Evolutionary conservation across 2,113 vertebrate genomes (phyloP).

Genomic region (Chelonoidis abingdonii): DNA sequence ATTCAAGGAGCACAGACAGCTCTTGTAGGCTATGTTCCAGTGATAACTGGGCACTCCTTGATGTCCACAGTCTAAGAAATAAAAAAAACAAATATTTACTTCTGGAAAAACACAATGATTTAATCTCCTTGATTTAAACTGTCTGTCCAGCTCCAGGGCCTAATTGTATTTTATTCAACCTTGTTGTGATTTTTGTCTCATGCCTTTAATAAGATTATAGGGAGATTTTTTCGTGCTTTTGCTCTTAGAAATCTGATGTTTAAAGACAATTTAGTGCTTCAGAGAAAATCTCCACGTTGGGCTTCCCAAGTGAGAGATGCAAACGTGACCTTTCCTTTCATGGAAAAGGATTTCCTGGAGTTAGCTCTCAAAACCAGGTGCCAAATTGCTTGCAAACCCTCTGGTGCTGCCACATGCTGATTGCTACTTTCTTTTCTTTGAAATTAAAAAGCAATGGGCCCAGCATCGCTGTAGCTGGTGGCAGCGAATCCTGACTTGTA

Average conservation of each 20-base stretch:
- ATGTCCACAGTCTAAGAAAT: background rate
- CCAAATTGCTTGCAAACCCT: background rate
- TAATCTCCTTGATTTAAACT: slow-evolving; percentile 37
- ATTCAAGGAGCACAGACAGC: slow-evolving; percentile 34
- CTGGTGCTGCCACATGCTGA: background rate
- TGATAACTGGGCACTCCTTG: background rate
- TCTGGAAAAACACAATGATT: slow-evolving; percentile 7
- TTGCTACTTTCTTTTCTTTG: background rate
- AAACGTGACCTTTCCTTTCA: background rate
- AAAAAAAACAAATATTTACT: slow-evolving; percentile 16
- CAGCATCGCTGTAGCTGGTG: background rate
- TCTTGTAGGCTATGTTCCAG: background rate
- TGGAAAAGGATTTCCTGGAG: slow-evolving; percentile 5
- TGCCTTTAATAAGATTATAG: slow-evolving; percentile 62
- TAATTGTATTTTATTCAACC: slow-evolving; percentile 51
- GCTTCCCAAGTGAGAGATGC: slow-evolving; percentile 14
- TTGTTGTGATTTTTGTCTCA: slow-evolving; percentile 55
- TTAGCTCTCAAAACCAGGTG: background rate
- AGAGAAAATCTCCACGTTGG: slow-evolving; percentile 19
- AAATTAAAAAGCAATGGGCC: background rate
- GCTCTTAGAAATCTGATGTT: slow-evolving; percentile 49
- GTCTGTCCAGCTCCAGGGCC: slow-evolving; percentile 20
- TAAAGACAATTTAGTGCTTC: background rate
- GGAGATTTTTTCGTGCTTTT: slow-evolving; percentile 60
- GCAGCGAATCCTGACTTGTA: slow-evolving; percentile 3